Conservation (phyloP, 2,888 invertebrate genomes). For the Brenthis daphne region DNA sequence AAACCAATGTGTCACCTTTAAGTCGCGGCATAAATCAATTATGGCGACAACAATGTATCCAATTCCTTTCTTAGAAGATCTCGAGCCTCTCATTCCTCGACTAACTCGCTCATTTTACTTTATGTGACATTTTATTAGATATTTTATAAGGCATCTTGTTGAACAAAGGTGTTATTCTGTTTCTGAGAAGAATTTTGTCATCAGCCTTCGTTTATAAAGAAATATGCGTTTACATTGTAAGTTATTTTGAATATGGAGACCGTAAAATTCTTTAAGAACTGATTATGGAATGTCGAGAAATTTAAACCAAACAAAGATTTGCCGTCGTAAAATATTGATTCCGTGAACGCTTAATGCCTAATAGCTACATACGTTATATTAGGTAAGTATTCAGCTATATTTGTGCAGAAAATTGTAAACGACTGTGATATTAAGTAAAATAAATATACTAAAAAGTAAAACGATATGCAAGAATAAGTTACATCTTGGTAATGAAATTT, state of each 20-base stretch:
- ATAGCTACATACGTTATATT: neutral
- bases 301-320: constrained; percentile 33
- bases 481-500: no score
- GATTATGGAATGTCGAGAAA: constrained; percentile 33
- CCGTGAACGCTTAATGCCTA: constrained; percentile 14
- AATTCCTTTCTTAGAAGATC: constrained; percentile 54
- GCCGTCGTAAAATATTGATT: constrained; percentile 27
- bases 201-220: constrained; percentile 54
- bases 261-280: constrained; percentile 39
- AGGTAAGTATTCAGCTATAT: constrained; percentile 2
- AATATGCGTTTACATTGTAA: constrained; percentile 60
- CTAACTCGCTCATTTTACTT: constrained; percentile 49
- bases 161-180: constrained; percentile 62
- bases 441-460: no score
- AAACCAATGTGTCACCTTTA: constrained; percentile 51
- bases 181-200: constrained; percentile 73
- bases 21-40: constrained; percentile 52
- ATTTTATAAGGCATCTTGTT: constrained; percentile 50
- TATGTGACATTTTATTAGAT: constrained; percentile 78
- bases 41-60: constrained; percentile 58
- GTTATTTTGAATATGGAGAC: constrained; percentile 33
- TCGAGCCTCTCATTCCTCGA: constrained; percentile 42
- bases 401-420: constrained; percentile 1
- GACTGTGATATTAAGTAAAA: neutral
- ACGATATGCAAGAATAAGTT: no score